Conservation (phyloP, 2,888 invertebrate genomes). For the Marasmarcha lunaedactyla region DNA sequence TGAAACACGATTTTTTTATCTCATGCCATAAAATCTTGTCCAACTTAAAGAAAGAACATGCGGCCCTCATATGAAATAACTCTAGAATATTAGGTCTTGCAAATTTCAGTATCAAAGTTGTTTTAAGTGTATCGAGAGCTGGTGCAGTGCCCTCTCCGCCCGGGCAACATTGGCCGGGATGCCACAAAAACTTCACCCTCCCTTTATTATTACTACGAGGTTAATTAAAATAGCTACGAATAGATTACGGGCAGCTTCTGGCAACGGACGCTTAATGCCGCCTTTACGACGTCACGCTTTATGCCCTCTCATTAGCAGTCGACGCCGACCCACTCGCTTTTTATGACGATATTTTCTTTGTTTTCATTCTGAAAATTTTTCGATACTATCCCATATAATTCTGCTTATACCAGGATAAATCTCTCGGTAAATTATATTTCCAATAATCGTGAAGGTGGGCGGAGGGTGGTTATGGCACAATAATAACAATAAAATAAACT, state of each 20-base stretch:
- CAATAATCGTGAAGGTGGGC: slow-evolving; percentile 33
- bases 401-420: no score
- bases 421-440: slow-evolving; percentile 32
- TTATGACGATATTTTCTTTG: slow-evolving; percentile 44
- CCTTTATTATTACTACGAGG: slow-evolving; percentile 59
- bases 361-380: slow-evolving; percentile 15
- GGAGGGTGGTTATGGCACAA: slow-evolving; percentile 33
- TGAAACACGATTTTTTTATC: no score
- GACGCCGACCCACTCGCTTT: slow-evolving; percentile 44
- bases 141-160: slow-evolving; percentile 27
- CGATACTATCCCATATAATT: neutral
- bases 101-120: slow-evolving; percentile 43
- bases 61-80: no score
- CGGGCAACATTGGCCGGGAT: slow-evolving; percentile 43
- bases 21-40: no score
- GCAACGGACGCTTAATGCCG: slow-evolving; percentile 58
- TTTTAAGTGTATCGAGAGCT: slow-evolving; percentile 35
- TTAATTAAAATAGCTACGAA: slow-evolving; percentile 67
- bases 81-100: slow-evolving; percentile 31
- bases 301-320: slow-evolving; percentile 62
- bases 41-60: no score
- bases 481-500: slow-evolving; percentile 56
- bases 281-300: slow-evolving; percentile 66
- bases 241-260: slow-evolving; percentile 64
- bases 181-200: slow-evolving; percentile 59